A percentile compares a stretch with the other conserved stretches of the same genome.
These are phyloP conservation scores for Lomographa bimaculata DNA, from an alignment of 2,888 invertebrate species.

Conservation along the genomic window DNA sequence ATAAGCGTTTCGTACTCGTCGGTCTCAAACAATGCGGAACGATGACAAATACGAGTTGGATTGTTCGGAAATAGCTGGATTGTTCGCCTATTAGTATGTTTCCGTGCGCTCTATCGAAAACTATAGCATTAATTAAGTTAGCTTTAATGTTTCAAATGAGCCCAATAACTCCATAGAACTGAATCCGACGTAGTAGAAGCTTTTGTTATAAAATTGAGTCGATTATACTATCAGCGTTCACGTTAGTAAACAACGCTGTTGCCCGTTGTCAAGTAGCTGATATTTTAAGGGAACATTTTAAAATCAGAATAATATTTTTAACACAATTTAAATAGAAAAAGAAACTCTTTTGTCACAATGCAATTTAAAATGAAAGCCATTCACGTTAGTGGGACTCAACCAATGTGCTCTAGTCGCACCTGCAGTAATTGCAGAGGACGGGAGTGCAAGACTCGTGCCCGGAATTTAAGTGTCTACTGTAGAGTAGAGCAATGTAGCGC, in stretches of 20 bases:
- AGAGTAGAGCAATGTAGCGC: conserved; percentile 3
- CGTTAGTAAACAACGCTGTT: no score
- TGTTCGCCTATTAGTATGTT: conserved; percentile 26
- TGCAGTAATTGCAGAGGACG: conserved; percentile 7
- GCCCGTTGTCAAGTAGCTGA: no score
- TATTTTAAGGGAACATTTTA: no score
- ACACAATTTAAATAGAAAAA: no score
- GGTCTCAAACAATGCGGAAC: conserved; percentile 16
- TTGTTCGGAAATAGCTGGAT: conserved; percentile 29
- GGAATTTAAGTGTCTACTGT: not conserved
- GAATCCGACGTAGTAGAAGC: conserved; percentile 10
- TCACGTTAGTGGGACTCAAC: no score
- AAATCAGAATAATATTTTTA: no score
- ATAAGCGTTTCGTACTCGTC: conserved; percentile 7
- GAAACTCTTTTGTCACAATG: no score
- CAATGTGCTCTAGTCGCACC: no score
- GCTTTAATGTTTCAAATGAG: not conserved
- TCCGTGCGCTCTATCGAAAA: conserved; percentile 11
- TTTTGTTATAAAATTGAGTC: conserved; percentile 10
- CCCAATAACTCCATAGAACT: not conserved
- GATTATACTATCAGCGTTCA: conserved; percentile 9
- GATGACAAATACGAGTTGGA: conserved; percentile 31
- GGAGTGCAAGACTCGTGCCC: conserved; percentile 5
- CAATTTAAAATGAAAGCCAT: no score
- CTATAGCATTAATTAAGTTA: no score